Conservation (phyloP, 2,797 vertebrate species). For the Neosalanx taihuensis region DNA sequence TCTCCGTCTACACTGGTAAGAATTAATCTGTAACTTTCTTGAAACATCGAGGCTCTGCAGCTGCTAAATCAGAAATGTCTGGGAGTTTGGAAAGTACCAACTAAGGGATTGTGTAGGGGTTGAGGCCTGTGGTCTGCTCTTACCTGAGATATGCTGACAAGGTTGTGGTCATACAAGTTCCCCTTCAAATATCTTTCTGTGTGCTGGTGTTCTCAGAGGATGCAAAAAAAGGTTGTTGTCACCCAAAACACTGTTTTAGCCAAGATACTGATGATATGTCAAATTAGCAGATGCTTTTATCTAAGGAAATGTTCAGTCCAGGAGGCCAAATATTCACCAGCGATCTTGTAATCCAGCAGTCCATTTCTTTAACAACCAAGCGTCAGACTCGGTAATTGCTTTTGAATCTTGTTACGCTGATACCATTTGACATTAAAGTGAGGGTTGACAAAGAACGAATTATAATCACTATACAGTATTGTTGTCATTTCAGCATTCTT, state of each 20-base stretch:
- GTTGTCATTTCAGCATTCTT: too few relatives aligned
- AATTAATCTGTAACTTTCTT: slow-evolving; percentile 50
- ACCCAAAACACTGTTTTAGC: not conserved
- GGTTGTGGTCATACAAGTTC: slow-evolving; percentile 50
- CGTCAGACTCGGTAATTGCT: too few relatives aligned
- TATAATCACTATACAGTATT: too few relatives aligned
- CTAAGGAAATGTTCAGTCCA: too few relatives aligned
- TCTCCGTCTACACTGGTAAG: slow-evolving; percentile 36
- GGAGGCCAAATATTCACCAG: too few relatives aligned
- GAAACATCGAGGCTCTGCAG: slow-evolving; percentile 33
- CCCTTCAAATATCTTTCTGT: slow-evolving; percentile 45
- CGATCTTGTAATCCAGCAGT: too few relatives aligned
- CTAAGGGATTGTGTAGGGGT: slow-evolving; percentile 37
- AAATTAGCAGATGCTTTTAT: too few relatives aligned
- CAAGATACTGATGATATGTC: too few relatives aligned
- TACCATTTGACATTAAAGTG: too few relatives aligned
- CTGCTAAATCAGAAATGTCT: slow-evolving; percentile 34
- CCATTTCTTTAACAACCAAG: too few relatives aligned
- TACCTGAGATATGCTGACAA: slow-evolving; percentile 57
- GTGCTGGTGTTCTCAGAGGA: slow-evolving; percentile 13
- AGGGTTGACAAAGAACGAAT: not conserved
- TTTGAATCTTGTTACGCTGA: too few relatives aligned
- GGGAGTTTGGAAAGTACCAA: slow-evolving; percentile 64
- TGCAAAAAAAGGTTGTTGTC: not conserved
- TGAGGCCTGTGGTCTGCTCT: slow-evolving; percentile 37